A percentile compares a stretch with the other conserved stretches of the same genome.
These are phyloP conservation scores for Gryllus longicercus DNA, from an alignment of 2,888 invertebrate genomes.

Conservation along the genomic window DNA sequence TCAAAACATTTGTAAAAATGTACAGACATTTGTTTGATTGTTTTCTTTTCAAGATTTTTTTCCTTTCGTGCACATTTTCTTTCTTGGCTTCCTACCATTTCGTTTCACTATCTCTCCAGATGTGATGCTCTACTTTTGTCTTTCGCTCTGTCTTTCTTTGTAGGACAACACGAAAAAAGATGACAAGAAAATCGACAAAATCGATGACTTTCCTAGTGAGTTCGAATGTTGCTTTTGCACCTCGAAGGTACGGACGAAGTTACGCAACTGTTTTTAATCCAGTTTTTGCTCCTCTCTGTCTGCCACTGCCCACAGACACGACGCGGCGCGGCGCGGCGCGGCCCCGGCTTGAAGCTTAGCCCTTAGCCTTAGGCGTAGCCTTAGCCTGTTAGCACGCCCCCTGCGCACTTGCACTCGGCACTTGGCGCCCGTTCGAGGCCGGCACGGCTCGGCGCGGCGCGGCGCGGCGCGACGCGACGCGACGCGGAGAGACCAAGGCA, in stretches of 20 bases:
- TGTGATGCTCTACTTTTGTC: conserved; percentile 18
- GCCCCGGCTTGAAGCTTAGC: too few species aligned
- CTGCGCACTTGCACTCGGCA: too few species aligned
- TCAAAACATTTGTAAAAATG: too few species aligned
- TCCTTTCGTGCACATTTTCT: too few species aligned
- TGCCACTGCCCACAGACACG: conserved; percentile 26
- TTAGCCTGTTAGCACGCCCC: too few species aligned
- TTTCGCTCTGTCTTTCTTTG: conserved; percentile 35
- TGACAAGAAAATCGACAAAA: conserved; percentile 56
- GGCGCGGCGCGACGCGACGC: too few species aligned
- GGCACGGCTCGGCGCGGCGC: too few species aligned
- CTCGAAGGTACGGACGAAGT: conserved; percentile 69
- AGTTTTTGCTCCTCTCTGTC: conserved; percentile 38
- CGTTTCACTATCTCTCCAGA: conserved; percentile 18
- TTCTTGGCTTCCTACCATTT: background rate
- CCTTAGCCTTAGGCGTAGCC: too few species aligned
- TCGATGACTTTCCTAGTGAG: conserved; percentile 89
- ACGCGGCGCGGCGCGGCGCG: background rate
- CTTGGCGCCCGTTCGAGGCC: too few species aligned
- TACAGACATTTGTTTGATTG: too few species aligned
- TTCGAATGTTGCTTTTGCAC: conserved; percentile 97
- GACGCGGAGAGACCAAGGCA: too few species aligned
- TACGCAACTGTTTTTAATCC: background rate
- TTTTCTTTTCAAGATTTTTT: too few species aligned
- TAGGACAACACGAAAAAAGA: conserved; percentile 43